Conservation (phyloP, 2,113 vertebrate species). For the Oreochromis spilurus region DNA sequence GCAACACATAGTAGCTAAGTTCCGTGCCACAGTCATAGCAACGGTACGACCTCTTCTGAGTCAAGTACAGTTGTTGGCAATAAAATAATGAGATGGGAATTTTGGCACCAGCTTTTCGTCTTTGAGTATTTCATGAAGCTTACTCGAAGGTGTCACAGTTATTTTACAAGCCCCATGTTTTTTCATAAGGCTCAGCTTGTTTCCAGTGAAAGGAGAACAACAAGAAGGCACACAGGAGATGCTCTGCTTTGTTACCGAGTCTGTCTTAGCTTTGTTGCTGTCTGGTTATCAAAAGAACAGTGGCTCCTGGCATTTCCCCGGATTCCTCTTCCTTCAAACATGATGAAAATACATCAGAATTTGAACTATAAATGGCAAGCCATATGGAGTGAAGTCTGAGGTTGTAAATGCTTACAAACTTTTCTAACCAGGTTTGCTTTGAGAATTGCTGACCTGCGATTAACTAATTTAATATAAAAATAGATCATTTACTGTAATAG, state of each 20-base stretch:
- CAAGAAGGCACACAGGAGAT: slow-evolving; percentile 38
- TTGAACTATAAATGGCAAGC: slow-evolving; percentile 12
- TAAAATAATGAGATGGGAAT: slow-evolving; percentile 4
- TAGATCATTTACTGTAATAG: background rate
- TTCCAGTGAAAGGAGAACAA: slow-evolving; percentile 34
- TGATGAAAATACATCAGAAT: slow-evolving; percentile 11
- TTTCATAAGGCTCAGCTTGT: slow-evolving; percentile 34
- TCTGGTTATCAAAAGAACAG: slow-evolving; percentile 46
- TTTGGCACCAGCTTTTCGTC: background rate
- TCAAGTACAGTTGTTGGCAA: background rate
- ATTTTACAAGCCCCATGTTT: slow-evolving; percentile 39
- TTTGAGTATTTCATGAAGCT: background rate
- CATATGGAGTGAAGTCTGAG: background rate
- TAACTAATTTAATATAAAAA: background rate
- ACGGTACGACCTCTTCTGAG: slow-evolving; percentile 36
- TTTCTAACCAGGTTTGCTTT: background rate
- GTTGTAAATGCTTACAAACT: background rate
- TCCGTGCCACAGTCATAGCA: slow-evolving; percentile 33
- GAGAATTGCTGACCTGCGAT: background rate
- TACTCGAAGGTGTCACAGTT: slow-evolving; percentile 23
- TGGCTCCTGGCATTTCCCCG: slow-evolving; percentile 36
- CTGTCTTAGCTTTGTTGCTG: slow-evolving; percentile 37
- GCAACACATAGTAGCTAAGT: slow-evolving; percentile 33
- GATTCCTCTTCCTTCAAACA: slow-evolving; percentile 20
- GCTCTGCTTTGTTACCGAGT: slow-evolving; percentile 37